phyloP scores from a whole-genome alignment of 2,113 vertebrate species.

The Haemorhous mexicanus region DNA sequence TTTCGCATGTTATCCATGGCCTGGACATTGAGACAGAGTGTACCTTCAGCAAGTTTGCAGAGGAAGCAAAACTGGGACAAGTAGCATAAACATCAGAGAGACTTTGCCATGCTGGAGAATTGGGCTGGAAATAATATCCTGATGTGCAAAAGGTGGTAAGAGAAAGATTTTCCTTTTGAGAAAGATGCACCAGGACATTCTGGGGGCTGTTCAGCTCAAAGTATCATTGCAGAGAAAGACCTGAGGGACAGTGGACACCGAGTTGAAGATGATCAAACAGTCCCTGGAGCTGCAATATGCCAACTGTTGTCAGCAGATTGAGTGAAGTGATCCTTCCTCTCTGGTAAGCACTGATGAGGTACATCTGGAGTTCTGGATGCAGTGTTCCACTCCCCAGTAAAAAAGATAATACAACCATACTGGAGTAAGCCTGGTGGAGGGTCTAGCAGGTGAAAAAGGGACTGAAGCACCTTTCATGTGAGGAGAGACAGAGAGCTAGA shows the following conservation, averaged over 20 bases:
- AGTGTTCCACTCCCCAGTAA: neutral
- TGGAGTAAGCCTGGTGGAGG: neutral
- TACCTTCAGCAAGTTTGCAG: neutral
- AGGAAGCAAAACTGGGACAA: neutral
- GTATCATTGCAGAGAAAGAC: neutral
- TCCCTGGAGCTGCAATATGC: neutral
- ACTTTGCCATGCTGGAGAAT: neutral
- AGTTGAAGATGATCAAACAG: neutral
- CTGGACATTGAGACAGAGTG: neutral
- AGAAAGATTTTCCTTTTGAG: neutral
- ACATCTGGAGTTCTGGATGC: neutral
- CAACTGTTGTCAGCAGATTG: neutral
- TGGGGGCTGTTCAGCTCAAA: neutral
- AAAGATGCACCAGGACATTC: neutral
- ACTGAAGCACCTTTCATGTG: neutral
- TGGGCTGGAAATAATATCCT: neutral
- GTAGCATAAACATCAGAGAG: neutral
- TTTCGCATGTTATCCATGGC: accelerated
- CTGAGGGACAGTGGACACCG: neutral
- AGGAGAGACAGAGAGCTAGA: neutral
- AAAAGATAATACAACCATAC: neutral
- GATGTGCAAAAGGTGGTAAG: neutral
- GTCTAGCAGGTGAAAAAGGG: neutral
- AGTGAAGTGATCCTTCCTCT: neutral
- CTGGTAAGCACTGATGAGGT: neutral